Base-by-base conservation (phyloP, 2,888 invertebrate genomes). In the Caradrina clavipalpis region DNA sequence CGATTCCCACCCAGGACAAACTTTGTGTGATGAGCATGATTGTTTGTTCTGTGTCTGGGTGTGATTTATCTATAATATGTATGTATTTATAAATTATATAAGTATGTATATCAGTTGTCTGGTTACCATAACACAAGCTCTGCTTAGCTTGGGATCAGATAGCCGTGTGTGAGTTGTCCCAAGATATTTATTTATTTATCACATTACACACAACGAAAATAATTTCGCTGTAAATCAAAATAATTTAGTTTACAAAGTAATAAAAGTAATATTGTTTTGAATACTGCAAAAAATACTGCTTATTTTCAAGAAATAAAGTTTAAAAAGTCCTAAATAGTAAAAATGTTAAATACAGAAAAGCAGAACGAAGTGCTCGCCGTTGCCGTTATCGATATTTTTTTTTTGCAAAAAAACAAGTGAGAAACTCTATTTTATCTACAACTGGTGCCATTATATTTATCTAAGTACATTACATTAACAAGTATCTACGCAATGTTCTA, bases 361-460 rank as follows among this genome's bases (percentile, higher is more conserved):
- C 45, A 17, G 45, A 51, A 21, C 15, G 35, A 69, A 51, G 55
- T n/a, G 47, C 39, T 56, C 60, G 56, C 70, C 13, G 58, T 76
- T 59, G 22, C 76, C 35, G 22, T 35, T 26, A 54, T 21, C 58
- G 6, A 54, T 47, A 47, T n/a, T 22, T 39, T 53, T 54, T 55
- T 65, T 47, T 31, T 0, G 10, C 3, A n/a, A 39, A 75, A 55
- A 64, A 49, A 49, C 17, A 22, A 42, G 35, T 76, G 31, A 22
- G 51, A n/a, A 59, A n/a, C 35, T 50, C 22, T 56, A 56, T 68
- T 67, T 69, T 35, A 55, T 31, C 45, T 39, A 31, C 76, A 13
- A 57, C 47, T 69, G 55, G 60, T 60, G 47, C 47, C 35, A 13
- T 76, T 56, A 11, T 61, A 60, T 76, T 47, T 51, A 60, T 76